Evolutionary conservation across 2,797 vertebrate genomes (phyloP).

Genomic region (Synaphobranchus kaupii): DNA sequence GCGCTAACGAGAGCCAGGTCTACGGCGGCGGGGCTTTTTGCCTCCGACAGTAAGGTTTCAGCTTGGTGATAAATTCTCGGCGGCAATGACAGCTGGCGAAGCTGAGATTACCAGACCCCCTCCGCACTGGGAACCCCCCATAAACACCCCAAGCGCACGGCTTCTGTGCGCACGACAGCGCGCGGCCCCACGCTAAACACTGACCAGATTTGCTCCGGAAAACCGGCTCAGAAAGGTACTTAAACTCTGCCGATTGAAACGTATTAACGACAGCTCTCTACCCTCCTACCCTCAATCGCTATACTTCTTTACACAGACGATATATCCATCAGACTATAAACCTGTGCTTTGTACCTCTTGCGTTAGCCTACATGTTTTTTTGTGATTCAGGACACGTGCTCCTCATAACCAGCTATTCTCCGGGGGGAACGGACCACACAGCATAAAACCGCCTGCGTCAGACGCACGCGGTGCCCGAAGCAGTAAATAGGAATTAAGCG

Average conservation of each 20-base stretch:
- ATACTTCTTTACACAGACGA: not conserved
- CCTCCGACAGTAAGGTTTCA: not conserved
- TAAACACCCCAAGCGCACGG: not conserved
- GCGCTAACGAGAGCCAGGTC: constrained; percentile 16
- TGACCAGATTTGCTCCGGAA: not conserved
- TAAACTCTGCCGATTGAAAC: not conserved
- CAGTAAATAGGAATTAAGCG: not conserved
- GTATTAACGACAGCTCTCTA: not conserved
- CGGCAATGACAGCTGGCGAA: not conserved
- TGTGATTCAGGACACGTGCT: not conserved
- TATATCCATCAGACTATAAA: not conserved
- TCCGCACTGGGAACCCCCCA: not conserved
- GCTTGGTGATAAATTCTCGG: not conserved
- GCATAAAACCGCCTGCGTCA: not conserved
- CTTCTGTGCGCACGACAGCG: not conserved
- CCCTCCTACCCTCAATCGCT: not conserved
- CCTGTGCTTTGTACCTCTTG: not conserved
- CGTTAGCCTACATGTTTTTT: not conserved
- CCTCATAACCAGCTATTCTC: not conserved
- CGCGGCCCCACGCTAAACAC: not conserved
- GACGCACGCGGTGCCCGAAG: not conserved
- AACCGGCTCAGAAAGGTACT: not conserved
- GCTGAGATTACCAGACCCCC: not conserved
- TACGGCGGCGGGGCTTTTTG: not conserved
- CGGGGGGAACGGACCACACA: not conserved